Evolutionary conservation across 2,888 invertebrate species (phyloP).

Genomic region (Corbicula japonica): DNA sequence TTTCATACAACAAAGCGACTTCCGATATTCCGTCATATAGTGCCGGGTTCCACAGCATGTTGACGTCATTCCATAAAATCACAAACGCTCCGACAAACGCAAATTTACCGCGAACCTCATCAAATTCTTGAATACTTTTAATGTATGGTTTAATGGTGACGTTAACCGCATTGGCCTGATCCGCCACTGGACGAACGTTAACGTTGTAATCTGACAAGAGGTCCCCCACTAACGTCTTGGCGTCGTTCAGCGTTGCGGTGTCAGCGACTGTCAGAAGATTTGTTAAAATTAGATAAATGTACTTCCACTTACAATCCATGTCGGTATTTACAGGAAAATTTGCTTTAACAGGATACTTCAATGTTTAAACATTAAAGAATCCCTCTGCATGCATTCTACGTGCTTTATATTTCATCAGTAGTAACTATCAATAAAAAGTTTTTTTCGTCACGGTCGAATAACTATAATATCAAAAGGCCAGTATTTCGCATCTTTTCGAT

Average conservation of each 20-base stretch:
- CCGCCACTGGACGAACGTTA: slow-evolving; percentile 20
- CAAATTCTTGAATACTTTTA: slow-evolving; percentile 43
- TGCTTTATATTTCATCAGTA: too few species aligned
- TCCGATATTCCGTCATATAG: slow-evolving; percentile 17
- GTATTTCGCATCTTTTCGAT: too few species aligned
- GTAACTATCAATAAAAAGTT: too few species aligned
- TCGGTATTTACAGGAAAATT: too few species aligned
- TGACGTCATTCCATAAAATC: slow-evolving; percentile 31
- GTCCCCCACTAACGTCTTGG: slow-evolving; percentile 10
- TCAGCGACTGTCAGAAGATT: too few species aligned
- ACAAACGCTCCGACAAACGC: slow-evolving; percentile 30
- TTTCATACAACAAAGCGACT: slow-evolving; percentile 14
- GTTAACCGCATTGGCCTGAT: slow-evolving; percentile 6
- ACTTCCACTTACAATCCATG: too few species aligned
- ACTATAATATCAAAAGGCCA: too few species aligned
- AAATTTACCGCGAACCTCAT: slow-evolving; percentile 53
- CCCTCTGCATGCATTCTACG: too few species aligned
- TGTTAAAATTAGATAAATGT: too few species aligned
- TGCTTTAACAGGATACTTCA: too few species aligned
- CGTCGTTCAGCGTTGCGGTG: slow-evolving; percentile 14
- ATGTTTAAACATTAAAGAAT: too few species aligned
- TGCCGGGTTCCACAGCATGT: slow-evolving; percentile 28
- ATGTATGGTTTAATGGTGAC: slow-evolving; percentile 21
- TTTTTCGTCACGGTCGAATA: too few species aligned
- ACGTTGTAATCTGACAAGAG: slow-evolving; percentile 35